Evolutionary conservation across 2,797 vertebrate genomes (phyloP), one percentile per base, ranked within the genome.

Genomic region (Pelochelys cantorii): DNA sequence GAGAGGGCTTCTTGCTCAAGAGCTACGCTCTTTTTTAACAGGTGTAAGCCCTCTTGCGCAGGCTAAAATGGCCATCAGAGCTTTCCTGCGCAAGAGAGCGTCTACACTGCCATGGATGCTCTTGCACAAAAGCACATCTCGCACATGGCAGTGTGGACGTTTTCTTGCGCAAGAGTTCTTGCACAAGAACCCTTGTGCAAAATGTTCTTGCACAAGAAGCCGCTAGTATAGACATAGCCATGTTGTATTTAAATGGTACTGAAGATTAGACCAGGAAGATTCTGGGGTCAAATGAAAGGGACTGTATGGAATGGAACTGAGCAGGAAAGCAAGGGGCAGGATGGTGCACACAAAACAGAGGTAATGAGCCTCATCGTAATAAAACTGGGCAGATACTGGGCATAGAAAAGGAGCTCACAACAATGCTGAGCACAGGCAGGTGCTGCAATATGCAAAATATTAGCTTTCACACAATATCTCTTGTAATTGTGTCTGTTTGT

Each of bases 401-500:
- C 23, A 23, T 29, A 77, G 22, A 15, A 52, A 52, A 52, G 42
- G 42, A 29, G 42, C 14, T 77, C 42, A 52, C 4, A 52, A 77
- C 52, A 29, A 79, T 54, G 52, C 17, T 53, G 75, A 52, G 48
- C 3, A 1, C 77, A 53, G 48, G 77, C 52, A 79, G 27, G 48
- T 79, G 52, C 27, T 54, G 11, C 68, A n/a, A 11, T 27, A 22
- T 27, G 34, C 81, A 84, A 5, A 22, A 37, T 62, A 65, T 55
- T 56, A 65, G n/a, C 17, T 68, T 68, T n/a, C 17, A 3, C 34
- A 48, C 34, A 0, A 0, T 15, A 81, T 78, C 71, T 75, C 37
- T 75, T 48, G 25, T 48, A 75, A 27, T 27, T 75, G 74, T 48
- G 74, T 52, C 23, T 48, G 23, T 25, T 77, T 52, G 74, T 17